Base-by-base conservation (phyloP, 2,797 vertebrate genomes). In the Ficedula albicollis region DNA sequence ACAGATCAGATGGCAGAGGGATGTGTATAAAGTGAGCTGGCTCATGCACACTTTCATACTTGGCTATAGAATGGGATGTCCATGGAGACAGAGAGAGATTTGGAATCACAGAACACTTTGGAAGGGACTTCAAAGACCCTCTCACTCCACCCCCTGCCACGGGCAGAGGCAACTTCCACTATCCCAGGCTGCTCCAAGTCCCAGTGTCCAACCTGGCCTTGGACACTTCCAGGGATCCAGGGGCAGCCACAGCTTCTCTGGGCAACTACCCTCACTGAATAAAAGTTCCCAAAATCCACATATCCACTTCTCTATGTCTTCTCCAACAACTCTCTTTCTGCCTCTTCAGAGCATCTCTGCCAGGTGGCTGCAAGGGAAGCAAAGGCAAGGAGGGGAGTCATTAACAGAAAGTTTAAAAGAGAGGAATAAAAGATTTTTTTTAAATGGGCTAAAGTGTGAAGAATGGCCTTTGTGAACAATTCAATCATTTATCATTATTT, bases 401-500 rank as follows among this genome's bases (percentile, higher is more conserved):
- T 93, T 89, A 94, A 64, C 22, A 74, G 27, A 80, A 93, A 93
- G 62, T 86, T 86, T 76, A 74, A 73, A 44, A 70, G 63, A 55
- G 38, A 36, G 14, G 54, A 44, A 84, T 76, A 60, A 30, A 77
- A 26, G 29, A 27, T 51, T 58, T 66, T 91, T 67, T 58, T 32
- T 43, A 46, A 70, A 68, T 23, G 62, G 95, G 46, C 83, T 93
- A 72, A 96, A 94, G 83, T 96, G 92, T 97, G 92, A 96, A 88
- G 94, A 96, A 97, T 95, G 66, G 94, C 83, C 83, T 87, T 58
- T 95, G 64, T 95, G 96, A 97, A 74, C 88, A 92, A 93, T 92
- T 94, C 89, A 51, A 86, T 70, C 75, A 81, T 97, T 97, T 96
- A 94, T 97, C 96, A 97, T 95, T 76, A 96, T 97, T 97, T 96